Evolutionary conservation across 2,113 vertebrate genomes (phyloP), one percentile per base, ranked within the genome.

Genomic region (Oplegnathus fasciatus): DNA sequence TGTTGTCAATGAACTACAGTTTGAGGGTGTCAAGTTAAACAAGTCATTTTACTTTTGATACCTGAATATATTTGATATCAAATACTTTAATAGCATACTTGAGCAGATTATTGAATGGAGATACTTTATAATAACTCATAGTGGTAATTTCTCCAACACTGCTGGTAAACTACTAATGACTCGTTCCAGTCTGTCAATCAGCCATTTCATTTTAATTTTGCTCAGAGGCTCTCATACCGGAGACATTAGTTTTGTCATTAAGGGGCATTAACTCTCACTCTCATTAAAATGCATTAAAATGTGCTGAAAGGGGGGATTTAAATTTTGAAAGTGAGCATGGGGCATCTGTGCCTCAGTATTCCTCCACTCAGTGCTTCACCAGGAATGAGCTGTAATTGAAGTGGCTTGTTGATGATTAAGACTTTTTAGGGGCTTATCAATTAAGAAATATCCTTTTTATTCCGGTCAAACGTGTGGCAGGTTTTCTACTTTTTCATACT

Each of bases 241-340:
- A 75, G 78, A 71, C 58, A 81, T 55, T 78, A 61, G 28, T 61
- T 48, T 18, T 37, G 50, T 65, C 32, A 50, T 65, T 55, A 57
- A 26, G 57, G 40, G 14, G 6, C 30, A 77, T 82, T 78, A 54
- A 78, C 26, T 37, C 58, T 52, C 32, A 46, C 5, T 68, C 18
- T 68, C 69, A 78, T 82, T 62, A 73, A 67, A 78, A 60, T 34
- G 11, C 30, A 75, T 81, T 72, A 37, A 58, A 37, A 62, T 44
- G 17, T 17, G 18, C 20, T 20, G 61, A 40, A 70, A 55, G 28
- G 2, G 9, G 22, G 10, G n/a, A 28, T 44, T 61, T 54, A 9
- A 6, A 17, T 44, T 44, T 46, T 80, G 26, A 37, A 37, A 58
- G 73, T n/a, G 58, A 77, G 9, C 42, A 4, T 10, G 24, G 17